Evolutionary conservation across 2,888 invertebrate species (phyloP).

Genomic region (Limenitis camilla): DNA sequence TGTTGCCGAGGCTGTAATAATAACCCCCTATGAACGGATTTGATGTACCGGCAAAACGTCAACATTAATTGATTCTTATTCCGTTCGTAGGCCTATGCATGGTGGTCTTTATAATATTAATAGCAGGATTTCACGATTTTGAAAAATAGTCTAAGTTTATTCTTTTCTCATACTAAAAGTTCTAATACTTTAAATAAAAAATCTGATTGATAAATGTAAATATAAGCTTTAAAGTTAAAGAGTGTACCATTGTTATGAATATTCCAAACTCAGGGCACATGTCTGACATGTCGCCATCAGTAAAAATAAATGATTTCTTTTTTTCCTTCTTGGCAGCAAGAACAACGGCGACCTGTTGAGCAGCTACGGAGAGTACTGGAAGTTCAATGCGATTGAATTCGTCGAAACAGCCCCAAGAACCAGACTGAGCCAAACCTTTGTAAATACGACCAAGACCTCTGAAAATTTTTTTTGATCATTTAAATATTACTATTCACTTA

Average conservation of each 20-base stretch:
- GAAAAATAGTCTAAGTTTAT: too few species aligned
- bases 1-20: too few species aligned
- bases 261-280: conserved; percentile 98
- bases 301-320: conserved; percentile 91
- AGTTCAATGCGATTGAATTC: conserved; percentile 97
- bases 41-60: too few species aligned
- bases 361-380: conserved; percentile 91
- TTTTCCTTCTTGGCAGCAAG: conserved; percentile 95
- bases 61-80: too few species aligned
- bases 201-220: not conserved
- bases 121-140: too few species aligned
- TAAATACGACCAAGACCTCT: conserved; percentile 95
- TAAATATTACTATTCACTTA: not conserved
- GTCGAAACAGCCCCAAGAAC: conserved; percentile 98
- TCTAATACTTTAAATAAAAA: not conserved
- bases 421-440: conserved; percentile 95
- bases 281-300: conserved; percentile 93
- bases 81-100: too few species aligned
- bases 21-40: too few species aligned
- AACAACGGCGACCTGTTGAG: conserved; percentile 96
- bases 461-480: conserved; percentile 10
- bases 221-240: not conserved
- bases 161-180: not conserved
- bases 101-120: too few species aligned
- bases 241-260: conserved; percentile 93